Base-by-base conservation (phyloP, 1,140 invertebrate species). In the Tribolium madens region DNA sequence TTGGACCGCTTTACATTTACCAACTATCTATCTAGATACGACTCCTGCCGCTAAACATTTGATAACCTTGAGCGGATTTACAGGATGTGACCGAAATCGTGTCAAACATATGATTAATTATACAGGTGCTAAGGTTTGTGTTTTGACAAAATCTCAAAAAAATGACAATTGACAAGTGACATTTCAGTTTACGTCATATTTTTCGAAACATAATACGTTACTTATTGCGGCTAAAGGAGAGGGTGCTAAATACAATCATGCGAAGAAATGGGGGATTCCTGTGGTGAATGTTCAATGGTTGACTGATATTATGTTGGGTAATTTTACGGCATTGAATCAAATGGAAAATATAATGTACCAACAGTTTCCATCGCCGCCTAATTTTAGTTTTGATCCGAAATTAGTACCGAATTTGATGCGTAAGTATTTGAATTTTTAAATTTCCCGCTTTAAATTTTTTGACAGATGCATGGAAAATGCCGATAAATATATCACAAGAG, bases 281-380 rank as follows among this genome's bases (percentile, higher is more conserved):
- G 91, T 96, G 1, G 96, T 99, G 0, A 98, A 97, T 86, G 92
- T 94, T 4, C 92, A 95, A 76, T 99, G 97, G 97, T 87, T 99
- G 48, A 96, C 94, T 71, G 97, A 99, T 86, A 89, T 99, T 42
- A 88, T 98, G 78, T 92, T 98, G 75, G 97, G 97, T 0, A 94
- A 97, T 84, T 91, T 93, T 84, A 93, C 90, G 79, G 93, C 93
- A 2, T 86, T 97, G 0, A 92, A 94, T 83, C 94, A 92, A 87
- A 92, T 90, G 68, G 94, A 95, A 80, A 93, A 91, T 83, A 91
- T 91, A 0, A 96, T 96, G 82, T 98, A 97, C 85, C 95, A 97
- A 81, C 94, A 96, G 78, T 97, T 95, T 83, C 93, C 91, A 79
- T 83, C 93, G 13, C 90, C 90, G 0, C 87, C 87, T 57, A 94